Evolutionary conservation across 2,888 invertebrate species (phyloP), one percentile per base, ranked within the genome.

Genomic region (Lacanobia wlatinum): DNA sequence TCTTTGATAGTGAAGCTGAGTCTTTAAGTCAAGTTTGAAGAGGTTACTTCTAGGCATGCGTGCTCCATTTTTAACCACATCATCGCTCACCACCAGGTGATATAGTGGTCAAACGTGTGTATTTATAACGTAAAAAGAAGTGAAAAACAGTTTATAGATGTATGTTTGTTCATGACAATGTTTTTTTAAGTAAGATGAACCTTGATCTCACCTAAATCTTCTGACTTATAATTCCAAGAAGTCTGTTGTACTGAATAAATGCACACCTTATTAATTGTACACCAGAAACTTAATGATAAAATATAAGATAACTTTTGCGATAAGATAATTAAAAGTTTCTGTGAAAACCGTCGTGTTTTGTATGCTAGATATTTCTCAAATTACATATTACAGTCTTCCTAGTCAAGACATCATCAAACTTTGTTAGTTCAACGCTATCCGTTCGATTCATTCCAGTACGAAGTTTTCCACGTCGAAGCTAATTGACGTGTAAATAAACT

Each of bases 291-390:
- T 34, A 9, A n/a, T 62, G 28, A 23, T 28, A 23, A 34, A 64
- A 21, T 34, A 21, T 3, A 4, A 5, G 21, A 21, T 52, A 6
- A 34, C 3, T 12, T 12, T 21, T 23, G 46, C 8, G 14, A 9
- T 9, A 34, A 66, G n/a, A 16, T 52, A 43, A 52, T 70, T 21
- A 70, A 28, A 66, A 52, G 21, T 53, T 69, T 10, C n/a, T 14
- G 23, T 38, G n/a, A 12, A 21, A 9, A 53, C 23, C 3, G 12
- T 40, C n/a, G 12, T 50, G 38, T 12, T 40, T 6, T 52, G 12
- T 40, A 18, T 28, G 28, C 21, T 21, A 43, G 14, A 21, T 70
- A 28, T 12, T 34, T 53, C 21, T 38, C 16, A 21, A 46, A 43
- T 28, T 28, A 10, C 46, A 16, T 46, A 34, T 38, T 21, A 52